A percentile compares a stretch with the other conserved stretches of the same genome.
These are phyloP conservation scores for Drosophila erecta DNA, from an alignment of 1,140 invertebrate genomes.

Conservation along the genomic window DNA sequence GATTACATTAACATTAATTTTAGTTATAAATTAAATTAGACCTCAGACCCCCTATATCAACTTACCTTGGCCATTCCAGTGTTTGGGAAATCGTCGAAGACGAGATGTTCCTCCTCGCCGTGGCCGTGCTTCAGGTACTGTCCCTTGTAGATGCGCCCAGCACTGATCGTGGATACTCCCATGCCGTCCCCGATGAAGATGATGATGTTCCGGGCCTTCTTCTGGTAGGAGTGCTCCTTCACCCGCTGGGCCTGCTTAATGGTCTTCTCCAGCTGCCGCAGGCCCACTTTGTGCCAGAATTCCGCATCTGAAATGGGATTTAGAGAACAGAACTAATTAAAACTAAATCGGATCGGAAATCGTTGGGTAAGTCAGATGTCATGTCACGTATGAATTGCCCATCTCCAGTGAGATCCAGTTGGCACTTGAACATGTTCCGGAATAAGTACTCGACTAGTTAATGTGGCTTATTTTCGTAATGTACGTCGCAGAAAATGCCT, in stretches of 20 bases:
- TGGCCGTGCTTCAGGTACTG: conserved; percentile 85
- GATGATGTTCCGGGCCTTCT: conserved; percentile 90
- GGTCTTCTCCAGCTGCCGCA: conserved; percentile 65
- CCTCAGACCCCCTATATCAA: no score
- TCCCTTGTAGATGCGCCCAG: conserved; percentile 88
- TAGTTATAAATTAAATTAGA: neutral
- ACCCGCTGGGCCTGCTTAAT: conserved; percentile 50
- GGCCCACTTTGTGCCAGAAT: conserved; percentile 66
- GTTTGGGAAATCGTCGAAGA: conserved; percentile 89
- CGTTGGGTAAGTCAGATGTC: conserved; percentile 23
- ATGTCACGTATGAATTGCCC: conserved; percentile 44
- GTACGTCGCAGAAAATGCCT: conserved; percentile 20
- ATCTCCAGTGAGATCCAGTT: conserved; percentile 56
- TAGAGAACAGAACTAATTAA: conserved; percentile 7
- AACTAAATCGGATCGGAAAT: conserved; percentile 11
- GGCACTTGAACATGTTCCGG: conserved; percentile 50
- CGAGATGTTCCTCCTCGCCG: conserved; percentile 88
- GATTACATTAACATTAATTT: neutral
- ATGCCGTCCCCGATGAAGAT: conserved; percentile 93
- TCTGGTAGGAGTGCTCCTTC: conserved; percentile 63
- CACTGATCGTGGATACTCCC: conserved; percentile 90
- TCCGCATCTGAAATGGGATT: conserved; percentile 53
- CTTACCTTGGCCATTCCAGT: conserved; percentile 87
- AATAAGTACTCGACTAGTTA: conserved; percentile 47
- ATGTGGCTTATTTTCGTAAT: conserved; percentile 37